Evolutionary conservation across 2,797 vertebrate genomes (phyloP), one percentile per base, ranked within the genome.

Genomic region (Hyperoplus lanceolatus): DNA sequence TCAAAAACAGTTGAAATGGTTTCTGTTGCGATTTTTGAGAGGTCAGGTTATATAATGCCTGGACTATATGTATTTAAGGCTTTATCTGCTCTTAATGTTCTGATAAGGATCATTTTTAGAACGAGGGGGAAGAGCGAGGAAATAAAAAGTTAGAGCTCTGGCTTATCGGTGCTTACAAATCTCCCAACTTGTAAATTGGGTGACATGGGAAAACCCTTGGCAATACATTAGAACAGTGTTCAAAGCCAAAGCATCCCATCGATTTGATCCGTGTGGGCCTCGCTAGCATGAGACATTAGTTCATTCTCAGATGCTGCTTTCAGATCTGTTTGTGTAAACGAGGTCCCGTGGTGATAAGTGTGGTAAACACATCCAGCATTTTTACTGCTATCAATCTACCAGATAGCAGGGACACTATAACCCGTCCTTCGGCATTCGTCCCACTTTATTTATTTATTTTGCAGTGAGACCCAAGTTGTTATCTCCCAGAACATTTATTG

Each of bases 231-330:
- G 82, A 91, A 80, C 88, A 87, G 78, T 81, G 83, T 87, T 92
- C 82, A 90, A 89, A 91, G 92, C 90, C 65, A 84, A 86, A 92
- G 91, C 86, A 87, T 80, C 87, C 80, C 91, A 94, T 94, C 83
- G 94, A 94, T 95, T 91, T 95, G 94, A 95, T 94, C 94, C 93
- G 90, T 91, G 93, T 94, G 92, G 94, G 93, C 91, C 91, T 90
- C 12, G 60, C 90, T 88, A 94, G 92, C 82, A 77, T 79, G 84
- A 94, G 92, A 90, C 90, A 95, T 94, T 94, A 92, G 89, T 83
- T 80, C 80, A 86, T 89, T 82, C 84, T 94, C 89, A 91, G 85
- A 92, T 90, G 84, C 90, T 87, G 82, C 62, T 86, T 89, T 81
- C 79, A 79, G 79, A 89, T 94, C 87, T 92, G 81, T 89, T 93